Percentiles rank a stretch among this genome's conserved stretches.
Evolutionary conservation across 2,113 vertebrate genomes (phyloP).

Genomic region (Dipodomys spectabilis): DNA sequence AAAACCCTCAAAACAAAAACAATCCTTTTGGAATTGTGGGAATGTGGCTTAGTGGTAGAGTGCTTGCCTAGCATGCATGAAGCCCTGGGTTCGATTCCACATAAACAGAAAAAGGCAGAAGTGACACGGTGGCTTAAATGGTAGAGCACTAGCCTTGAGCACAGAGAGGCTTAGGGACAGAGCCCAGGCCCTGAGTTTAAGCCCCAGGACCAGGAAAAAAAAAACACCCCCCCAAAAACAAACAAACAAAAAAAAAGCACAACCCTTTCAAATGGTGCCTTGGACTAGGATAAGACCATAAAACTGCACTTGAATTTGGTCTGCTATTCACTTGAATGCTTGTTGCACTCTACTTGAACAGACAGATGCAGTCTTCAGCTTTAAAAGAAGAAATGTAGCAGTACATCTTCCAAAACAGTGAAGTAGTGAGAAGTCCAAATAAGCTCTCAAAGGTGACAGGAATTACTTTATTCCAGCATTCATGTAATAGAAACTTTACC

Average conservation of each 20-base stretch:
- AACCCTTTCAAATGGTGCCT: not conserved
- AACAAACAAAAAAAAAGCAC: no score
- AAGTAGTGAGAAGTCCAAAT: conserved; percentile 36
- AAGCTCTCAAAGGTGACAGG: not conserved
- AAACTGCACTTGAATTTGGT: not conserved
- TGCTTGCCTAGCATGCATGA: no score
- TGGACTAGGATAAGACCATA: not conserved
- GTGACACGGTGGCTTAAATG: no score
- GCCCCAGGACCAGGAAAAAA: no score
- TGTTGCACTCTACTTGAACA: conserved; percentile 2
- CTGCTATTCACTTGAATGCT: not conserved
- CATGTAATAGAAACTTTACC: not conserved
- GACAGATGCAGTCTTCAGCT: conserved; percentile 30
- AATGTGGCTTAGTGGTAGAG: no score
- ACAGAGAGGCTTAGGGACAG: no score
- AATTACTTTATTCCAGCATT: not conserved
- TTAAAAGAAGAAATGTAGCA: not conserved
- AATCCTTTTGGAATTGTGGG: no score
- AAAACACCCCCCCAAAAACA: no score
- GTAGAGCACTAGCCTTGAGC: no score
- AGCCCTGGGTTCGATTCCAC: no score
- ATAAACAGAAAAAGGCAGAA: no score
- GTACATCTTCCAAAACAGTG: conserved; percentile 29
- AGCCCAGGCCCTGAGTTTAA: no score
- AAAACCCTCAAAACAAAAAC: not conserved